These are phyloP conservation scores for Microplitis deprimator DNA, from an alignment of 2,888 invertebrate species.

Conservation along the genomic window DNA sequence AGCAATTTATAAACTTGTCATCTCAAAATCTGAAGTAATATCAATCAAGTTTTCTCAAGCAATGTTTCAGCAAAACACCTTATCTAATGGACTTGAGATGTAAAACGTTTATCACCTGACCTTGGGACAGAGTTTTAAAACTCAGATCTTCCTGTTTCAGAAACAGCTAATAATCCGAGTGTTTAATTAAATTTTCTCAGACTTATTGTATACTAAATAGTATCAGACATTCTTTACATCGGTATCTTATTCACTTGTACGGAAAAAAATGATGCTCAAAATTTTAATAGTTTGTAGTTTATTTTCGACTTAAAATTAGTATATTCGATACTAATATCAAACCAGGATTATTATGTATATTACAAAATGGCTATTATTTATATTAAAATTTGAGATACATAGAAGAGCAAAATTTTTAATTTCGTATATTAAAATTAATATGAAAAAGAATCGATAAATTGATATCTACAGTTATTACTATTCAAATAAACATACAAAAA, in stretches of 20 bases:
- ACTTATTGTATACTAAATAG: not conserved
- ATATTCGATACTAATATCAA: too few relatives aligned
- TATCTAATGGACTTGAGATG: not conserved
- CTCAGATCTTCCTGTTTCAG: slow-evolving; percentile 35
- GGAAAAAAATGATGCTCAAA: too few relatives aligned
- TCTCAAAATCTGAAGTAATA: slow-evolving; percentile 60
- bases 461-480: too few relatives aligned
- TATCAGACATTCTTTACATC: slow-evolving; percentile 18
- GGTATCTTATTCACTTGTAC: slow-evolving; percentile 2
- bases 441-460: too few relatives aligned
- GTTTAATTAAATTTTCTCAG: not conserved
- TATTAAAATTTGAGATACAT: too few relatives aligned
- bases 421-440: too few relatives aligned
- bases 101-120: slow-evolving; percentile 16
- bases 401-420: too few relatives aligned
- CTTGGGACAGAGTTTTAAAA: slow-evolving; percentile 35
- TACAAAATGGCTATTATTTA: too few relatives aligned
- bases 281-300: too few relatives aligned
- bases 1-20: slow-evolving; percentile 48
- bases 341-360: too few relatives aligned
- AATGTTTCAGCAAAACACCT: not conserved
- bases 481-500: too few relatives aligned
- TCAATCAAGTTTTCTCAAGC: slow-evolving; percentile 47
- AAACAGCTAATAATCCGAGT: slow-evolving; percentile 4
- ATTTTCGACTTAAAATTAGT: too few relatives aligned